Conservation (phyloP, 2,113 vertebrate genomes). For the Rana temporaria region DNA sequence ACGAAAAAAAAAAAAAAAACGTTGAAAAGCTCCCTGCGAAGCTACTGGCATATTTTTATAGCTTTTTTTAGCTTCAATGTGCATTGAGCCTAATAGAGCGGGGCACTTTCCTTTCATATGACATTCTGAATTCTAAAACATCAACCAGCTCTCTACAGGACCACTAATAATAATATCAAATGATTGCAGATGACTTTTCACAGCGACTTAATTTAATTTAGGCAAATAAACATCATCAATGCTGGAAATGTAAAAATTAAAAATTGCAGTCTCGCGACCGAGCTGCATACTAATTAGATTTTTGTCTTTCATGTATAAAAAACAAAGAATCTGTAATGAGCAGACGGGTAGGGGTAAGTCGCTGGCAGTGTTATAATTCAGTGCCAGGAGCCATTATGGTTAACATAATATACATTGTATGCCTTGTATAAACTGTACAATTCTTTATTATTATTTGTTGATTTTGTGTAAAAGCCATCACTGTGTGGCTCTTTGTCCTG, state of each 20-base stretch:
- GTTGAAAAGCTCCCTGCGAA: no score
- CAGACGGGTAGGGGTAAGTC: neutral
- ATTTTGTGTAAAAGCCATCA: no score
- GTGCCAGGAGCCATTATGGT: no score
- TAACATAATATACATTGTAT: no score
- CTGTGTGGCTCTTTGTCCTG: no score
- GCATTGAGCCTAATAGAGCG: neutral
- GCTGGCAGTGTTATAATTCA: no score
- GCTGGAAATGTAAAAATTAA: neutral
- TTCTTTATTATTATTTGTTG: no score
- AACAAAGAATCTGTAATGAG: neutral
- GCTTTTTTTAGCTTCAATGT: no score
- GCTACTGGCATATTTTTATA: no score
- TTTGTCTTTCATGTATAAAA: neutral
- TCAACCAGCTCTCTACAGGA: neutral
- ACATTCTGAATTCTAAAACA: neutral
- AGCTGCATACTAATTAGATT: neutral
- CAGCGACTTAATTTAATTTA: slow-evolving; percentile 24
- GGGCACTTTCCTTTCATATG: no score
- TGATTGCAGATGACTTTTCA: slow-evolving; percentile 13
- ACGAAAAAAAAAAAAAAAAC: no score
- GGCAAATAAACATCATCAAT: neutral
- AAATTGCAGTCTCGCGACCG: neutral
- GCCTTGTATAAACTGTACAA: no score
- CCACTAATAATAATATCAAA: slow-evolving; percentile 3